Conservation (phyloP, 2,888 invertebrate species). For the Eupithecia abbreviata region DNA sequence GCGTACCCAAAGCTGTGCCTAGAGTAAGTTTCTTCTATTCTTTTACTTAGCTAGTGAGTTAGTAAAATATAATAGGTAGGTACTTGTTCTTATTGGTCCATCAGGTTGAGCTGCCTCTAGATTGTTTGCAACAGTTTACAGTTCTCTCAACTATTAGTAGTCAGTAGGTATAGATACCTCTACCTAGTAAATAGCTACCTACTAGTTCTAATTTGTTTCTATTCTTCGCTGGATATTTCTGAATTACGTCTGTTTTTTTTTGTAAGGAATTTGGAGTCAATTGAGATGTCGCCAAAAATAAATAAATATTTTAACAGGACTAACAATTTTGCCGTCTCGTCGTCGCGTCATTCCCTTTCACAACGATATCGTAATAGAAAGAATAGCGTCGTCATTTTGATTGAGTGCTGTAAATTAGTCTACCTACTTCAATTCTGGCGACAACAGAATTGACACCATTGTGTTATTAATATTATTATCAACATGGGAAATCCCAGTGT, state of each 20-base stretch:
- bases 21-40: conserved; percentile 48
- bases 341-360: too few relatives aligned
- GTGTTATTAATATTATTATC: neutral
- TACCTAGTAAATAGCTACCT: too few relatives aligned
- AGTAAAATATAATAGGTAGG: neutral
- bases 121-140: neutral
- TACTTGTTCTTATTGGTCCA: too few relatives aligned
- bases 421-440: neutral
- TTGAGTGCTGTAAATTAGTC: too few relatives aligned
- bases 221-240: neutral
- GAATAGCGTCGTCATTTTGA: too few relatives aligned
- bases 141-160: neutral
- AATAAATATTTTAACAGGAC: too few relatives aligned
- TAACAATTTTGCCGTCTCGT: too few relatives aligned
- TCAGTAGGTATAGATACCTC: too few relatives aligned
- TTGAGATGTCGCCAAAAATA: too few relatives aligned
- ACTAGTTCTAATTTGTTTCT: neutral
- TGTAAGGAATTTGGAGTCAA: too few relatives aligned
- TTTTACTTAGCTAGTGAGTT: neutral
- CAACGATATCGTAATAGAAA: too few relatives aligned
- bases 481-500: neutral
- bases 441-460: neutral
- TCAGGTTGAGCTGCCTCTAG: too few relatives aligned
- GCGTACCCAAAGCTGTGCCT: conserved; percentile 55
- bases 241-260: neutral